Base-by-base conservation (phyloP, 2,888 invertebrate genomes). In the Mellilla xanthometata region DNA sequence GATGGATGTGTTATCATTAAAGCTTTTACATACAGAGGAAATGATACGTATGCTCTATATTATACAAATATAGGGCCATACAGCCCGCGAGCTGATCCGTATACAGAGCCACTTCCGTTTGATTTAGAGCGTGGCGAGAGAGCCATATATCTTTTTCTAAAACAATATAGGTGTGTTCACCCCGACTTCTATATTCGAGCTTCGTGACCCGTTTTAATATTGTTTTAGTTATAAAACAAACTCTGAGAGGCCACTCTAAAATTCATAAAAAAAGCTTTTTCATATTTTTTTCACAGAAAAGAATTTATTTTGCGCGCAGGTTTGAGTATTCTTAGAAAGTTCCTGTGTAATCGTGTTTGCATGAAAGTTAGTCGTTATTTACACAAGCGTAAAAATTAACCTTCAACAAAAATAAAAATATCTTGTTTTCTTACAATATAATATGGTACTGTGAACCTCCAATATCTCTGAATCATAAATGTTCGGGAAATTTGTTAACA, bases 61-160 rank as follows among this genome's bases (percentile, higher is more conserved):
- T 10, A 33, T 23, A 39, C 9, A 30, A n/a, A 12, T 30, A 24
- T 3, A 28, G 4, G 24, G 27, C 33, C 45, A 49, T 43, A 44
- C 38, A 52, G 49, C 23, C 43, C 42, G 39, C 24, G 15, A 26
- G 45, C 40, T 23, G 38, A 40, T 45, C 15, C 29, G 39, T 29
- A 26, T 39, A 47, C 42, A 27, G 23, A 42, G 35, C 33, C 38
- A 47, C 46, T 52, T 46, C 45, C 43, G 42, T 47, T 43, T 50
- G 45, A 52, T 49, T 39, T 49, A 40, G 43, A 26, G 43, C 38
- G 47, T 41, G 41, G 41, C 22, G 41, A 47, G 39, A 23, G 32
- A 15, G 2, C 10, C 15, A 46, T 36, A 40, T 36, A 46, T 46
- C 13, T 31, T 41, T 31, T 31, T 41, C 36, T 12, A 47, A 46